Evolutionary conservation across 2,888 invertebrate genomes (phyloP).

Genomic region (Ametastegia equiseti): DNA sequence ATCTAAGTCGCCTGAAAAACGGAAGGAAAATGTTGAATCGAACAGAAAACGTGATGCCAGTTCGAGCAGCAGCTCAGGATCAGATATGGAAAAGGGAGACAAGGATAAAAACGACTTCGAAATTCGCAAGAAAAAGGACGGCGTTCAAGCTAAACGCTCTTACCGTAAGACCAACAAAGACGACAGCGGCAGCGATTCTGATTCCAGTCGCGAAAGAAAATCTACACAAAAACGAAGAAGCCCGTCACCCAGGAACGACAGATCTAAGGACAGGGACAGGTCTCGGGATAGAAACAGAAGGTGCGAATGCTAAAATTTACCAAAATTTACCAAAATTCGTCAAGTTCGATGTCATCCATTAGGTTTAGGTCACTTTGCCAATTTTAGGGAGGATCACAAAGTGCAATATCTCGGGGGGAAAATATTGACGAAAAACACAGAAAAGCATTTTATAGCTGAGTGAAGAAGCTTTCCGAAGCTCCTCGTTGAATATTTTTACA

Average conservation of each 20-base stretch:
- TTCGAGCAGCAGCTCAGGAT: conserved; percentile 65
- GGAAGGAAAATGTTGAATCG: conserved; percentile 64
- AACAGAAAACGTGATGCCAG: conserved; percentile 65
- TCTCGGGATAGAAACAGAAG: conserved; percentile 74
- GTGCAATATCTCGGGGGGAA: too few relatives aligned
- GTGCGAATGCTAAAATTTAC: conserved; percentile 52
- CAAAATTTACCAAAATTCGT: background rate
- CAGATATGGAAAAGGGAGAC: conserved; percentile 67
- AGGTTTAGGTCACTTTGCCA: too few relatives aligned
- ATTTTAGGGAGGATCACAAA: too few relatives aligned
- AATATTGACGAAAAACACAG: too few relatives aligned
- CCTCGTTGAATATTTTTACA: too few relatives aligned
- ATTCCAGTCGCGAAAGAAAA: conserved; percentile 79
- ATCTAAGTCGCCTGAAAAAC: conserved; percentile 70
- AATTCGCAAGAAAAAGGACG: conserved; percentile 86
- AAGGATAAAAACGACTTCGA: conserved; percentile 81
- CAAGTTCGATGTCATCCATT: too few relatives aligned
- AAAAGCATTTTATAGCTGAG: too few relatives aligned
- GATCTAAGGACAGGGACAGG: conserved; percentile 72
- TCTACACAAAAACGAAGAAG: conserved; percentile 70
- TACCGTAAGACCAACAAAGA: conserved; percentile 90
- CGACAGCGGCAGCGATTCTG: conserved; percentile 82
- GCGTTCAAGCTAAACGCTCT: conserved; percentile 92
- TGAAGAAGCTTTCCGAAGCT: too few relatives aligned
- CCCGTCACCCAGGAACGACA: conserved; percentile 72